Conservation (phyloP, 1,140 invertebrate genomes). For the Platorchestia sp. region DNA sequence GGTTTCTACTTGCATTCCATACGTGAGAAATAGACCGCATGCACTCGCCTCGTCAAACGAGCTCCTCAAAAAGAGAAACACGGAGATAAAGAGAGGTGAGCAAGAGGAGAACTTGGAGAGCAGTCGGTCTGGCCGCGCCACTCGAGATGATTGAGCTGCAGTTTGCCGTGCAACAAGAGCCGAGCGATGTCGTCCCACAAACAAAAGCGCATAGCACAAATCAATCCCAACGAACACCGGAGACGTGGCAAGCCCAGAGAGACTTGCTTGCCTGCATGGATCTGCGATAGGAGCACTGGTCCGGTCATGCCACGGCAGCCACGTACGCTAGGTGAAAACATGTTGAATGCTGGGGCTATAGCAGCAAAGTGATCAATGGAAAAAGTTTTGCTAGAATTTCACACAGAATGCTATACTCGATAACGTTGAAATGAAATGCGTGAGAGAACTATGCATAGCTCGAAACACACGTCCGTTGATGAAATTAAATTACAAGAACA, state of each 20-base stretch:
- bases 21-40: background rate
- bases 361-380: too few species aligned
- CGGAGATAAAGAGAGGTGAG: background rate
- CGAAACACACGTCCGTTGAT: too few species aligned
- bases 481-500: too few species aligned
- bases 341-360: too few species aligned
- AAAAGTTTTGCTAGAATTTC: too few species aligned
- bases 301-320: too few species aligned
- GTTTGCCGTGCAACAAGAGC: conserved; percentile 14
- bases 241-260: background rate
- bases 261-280: background rate
- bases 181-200: background rate
- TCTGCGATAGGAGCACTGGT: background rate
- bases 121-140: background rate
- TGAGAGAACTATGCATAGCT: too few species aligned
- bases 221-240: conserved; percentile 27
- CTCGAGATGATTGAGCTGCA: conserved; percentile 46
- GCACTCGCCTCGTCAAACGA: background rate
- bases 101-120: background rate
- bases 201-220: conserved; percentile 12
- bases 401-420: too few species aligned
- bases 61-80: background rate
- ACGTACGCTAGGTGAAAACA: background rate
- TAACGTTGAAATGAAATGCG: too few species aligned
- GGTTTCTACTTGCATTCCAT: background rate